These are phyloP conservation scores for Nomada ruficornis DNA, from an alignment of 2,888 invertebrate genomes.

Conservation along the genomic window DNA sequence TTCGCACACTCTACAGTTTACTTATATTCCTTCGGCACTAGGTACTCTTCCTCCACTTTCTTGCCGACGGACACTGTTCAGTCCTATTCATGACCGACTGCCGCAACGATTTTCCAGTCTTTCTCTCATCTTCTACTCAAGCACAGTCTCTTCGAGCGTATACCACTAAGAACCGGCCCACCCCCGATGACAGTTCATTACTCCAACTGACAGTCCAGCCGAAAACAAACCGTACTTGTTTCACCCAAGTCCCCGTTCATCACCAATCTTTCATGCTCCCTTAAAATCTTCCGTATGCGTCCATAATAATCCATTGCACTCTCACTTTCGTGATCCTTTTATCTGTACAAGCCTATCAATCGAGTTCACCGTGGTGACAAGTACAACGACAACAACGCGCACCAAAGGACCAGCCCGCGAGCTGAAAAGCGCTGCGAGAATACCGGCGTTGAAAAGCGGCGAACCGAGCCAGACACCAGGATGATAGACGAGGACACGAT, in stretches of 20 bases:
- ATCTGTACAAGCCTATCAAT: neutral
- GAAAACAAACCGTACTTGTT: slow-evolving; percentile 6
- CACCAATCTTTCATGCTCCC: slow-evolving; percentile 17
- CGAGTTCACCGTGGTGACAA: slow-evolving; percentile 2
- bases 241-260: neutral
- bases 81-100: slow-evolving; percentile 41
- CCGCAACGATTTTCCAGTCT: slow-evolving; percentile 7
- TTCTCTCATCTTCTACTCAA: slow-evolving; percentile 13
- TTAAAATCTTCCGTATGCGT: slow-evolving; percentile 6
- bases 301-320: slow-evolving; percentile 53
- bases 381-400: slow-evolving; percentile 16
- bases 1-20: neutral
- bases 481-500: slow-evolving; percentile 36
- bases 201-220: slow-evolving; percentile 19
- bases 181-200: slow-evolving; percentile 34
- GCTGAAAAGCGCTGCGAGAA: too few species aligned
- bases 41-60: slow-evolving; percentile 33
- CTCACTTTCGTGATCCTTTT: slow-evolving; percentile 44
- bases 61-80: slow-evolving; percentile 61
- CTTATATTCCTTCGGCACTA: slow-evolving; percentile 15
- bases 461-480: slow-evolving; percentile 26
- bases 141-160: slow-evolving; percentile 14
- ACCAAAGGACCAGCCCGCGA: slow-evolving; percentile 15
- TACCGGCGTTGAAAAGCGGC: neutral
- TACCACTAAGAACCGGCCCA: slow-evolving; percentile 33